Base-by-base conservation (phyloP, 2,113 vertebrate genomes). In the Hemibagrus wyckioides region DNA sequence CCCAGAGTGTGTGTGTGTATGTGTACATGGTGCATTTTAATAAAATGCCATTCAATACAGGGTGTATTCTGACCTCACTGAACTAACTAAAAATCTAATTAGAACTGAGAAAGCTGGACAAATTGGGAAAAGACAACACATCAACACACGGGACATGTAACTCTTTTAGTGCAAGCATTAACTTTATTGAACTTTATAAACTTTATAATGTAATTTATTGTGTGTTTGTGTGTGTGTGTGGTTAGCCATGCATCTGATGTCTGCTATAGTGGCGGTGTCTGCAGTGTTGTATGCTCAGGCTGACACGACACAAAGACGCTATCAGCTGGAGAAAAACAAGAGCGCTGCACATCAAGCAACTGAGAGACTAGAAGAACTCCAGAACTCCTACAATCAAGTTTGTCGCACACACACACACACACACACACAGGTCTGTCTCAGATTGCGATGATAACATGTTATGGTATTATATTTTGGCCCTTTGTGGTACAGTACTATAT, bases 161-260 rank as follows among this genome's bases (percentile, higher is more conserved):
- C 4, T 7, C 17, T 69, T 67, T 15, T 41, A 8, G 69, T 41
- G 9, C 25, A 9, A 73, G 41, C 8, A 44, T 41, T 25, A 73
- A 69, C 4, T 10, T n/a, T 67, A 67, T n/a, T n/a, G n/a, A n/a
- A n/a, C n/a, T n/a, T n/a, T n/a, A n/a, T n/a, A n/a, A 50, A 76
- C 14, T 50, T 0, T 44, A 7, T 44, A 6, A 21, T 33, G 65
- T n/a, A n/a, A n/a, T n/a, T n/a, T n/a, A n/a, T n/a, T 65, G 63
- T 73, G 19, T 71, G 33, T 69, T 9, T 54, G 25, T 73, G 44
- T 80, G 28, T 86, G 44, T 81, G 28, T 85, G n/a, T 89, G 8
- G 86, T n/a, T 76, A 96, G 96, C 95, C 48, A 92, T 96, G 92
- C 95, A 94, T 89, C 71, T 96, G 91, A 95, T 95, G 94, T 94